Base-by-base conservation (phyloP, 2,113 vertebrate genomes). In the Rostratula benghalensis region DNA sequence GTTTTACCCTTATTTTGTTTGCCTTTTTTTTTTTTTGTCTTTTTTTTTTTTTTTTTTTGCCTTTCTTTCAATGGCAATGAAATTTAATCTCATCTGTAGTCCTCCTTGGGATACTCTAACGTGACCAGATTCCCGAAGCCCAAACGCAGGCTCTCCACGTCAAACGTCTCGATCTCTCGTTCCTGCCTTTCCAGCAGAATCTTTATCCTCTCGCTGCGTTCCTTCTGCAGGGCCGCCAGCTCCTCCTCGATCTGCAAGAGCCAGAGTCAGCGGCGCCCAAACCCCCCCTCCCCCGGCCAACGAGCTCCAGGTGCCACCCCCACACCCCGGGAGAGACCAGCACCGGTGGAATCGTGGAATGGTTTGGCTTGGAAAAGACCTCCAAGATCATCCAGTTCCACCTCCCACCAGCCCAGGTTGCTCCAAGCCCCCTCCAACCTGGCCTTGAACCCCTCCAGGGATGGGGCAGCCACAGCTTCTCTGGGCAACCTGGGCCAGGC, bases 21-120 rank as follows among this genome's bases (percentile, higher is more conserved):
- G 89, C 89, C 97, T 97, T 98, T 97, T 96, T 94, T 92, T 57
- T 95, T 93, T 91, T 57, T 85, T 91, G 43, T 43, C 39, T 79
- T 71, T 85, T 91, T 76, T 56, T 48, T 87, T 74, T 70, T 89
- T 74, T 83, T 35, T 78, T 94, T 87, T 37, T 96, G 97, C 98
- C 39, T 39, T 39, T 39, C 39, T 43, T 93, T 90, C 85, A 98
- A 98, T 98, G 97, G 98, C 97, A 97, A 98, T 88, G 74, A 82
- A 95, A 97, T 97, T 96, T 75, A 97, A 97, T 98, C 98, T 99
- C 99, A 99, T 99, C 99, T 99, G 97, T 99, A 99, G 98, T 99
- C 99, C 96, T 99, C 99, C 98, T 99, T 99, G 97, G 99, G 99
- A 94, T 98, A 99, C 94, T 99, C 99, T 98, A 99, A 98, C 41